Base-by-base conservation (phyloP, 2,888 invertebrate species). In the Drosophila leonis region DNA sequence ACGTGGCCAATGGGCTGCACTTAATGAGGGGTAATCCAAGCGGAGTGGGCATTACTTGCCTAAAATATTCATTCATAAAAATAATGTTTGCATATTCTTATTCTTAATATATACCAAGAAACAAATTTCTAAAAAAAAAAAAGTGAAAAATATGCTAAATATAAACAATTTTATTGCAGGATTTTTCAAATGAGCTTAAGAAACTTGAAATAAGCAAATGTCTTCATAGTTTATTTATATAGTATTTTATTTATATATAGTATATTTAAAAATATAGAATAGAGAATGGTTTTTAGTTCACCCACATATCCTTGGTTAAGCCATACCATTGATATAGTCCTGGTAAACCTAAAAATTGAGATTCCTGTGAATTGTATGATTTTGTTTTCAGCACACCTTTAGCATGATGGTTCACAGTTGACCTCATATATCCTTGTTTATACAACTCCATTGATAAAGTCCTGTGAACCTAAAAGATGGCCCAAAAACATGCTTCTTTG, bases 41-140 rank as follows among this genome's bases (percentile, higher is more conserved):
- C 13, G 29, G 33, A 7, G 39, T 18, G 41, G 29, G 13, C 4
- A 35, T 20, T 5, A n/a, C n/a, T n/a, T 51, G 29, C n/a, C 29
- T 65, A 10, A 65, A 65, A 65, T 77, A 78, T 78, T 68, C 68
- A 78, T 46, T 49, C 44, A 67, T 42, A 35, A 35, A 8, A 29
- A 27, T 12, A 33, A 37, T 24, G 31, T 65, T 64, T 66, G 69
- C 46, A 69, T 63, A 54, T 44, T 65, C 41, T 4, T 9, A 9
- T 42, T 52, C 71, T 42, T 42, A 69, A 59, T 54, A 42, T 49
- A 46, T 27, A 48, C 24, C 35, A 24, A 52, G 15, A 12, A 18
- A 56, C 18, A 9, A 24, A 37, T 24, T 5, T 33, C 27, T n/a
- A 27, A 54, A 37, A 37, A n/a, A n/a, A n/a, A n/a, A n/a, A n/a